Conservation (phyloP, 2,888 invertebrate species). For the Blastobasis adustella region DNA sequence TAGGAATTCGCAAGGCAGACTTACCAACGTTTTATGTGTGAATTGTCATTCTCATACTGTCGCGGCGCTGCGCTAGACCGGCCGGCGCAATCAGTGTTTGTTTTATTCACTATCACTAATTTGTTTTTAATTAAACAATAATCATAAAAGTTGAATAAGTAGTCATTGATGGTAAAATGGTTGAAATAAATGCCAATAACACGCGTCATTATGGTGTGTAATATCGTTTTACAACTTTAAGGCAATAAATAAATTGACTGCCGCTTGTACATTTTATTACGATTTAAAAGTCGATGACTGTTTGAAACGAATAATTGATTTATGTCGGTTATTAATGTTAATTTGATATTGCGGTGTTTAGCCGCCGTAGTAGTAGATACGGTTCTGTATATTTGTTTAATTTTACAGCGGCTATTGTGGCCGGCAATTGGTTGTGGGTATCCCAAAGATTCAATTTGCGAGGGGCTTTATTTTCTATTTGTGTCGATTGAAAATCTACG, state of each 20-base stretch:
- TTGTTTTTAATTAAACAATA: conserved; percentile 60
- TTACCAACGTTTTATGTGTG: too few relatives aligned
- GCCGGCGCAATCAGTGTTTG: conserved; percentile 11
- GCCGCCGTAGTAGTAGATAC: conserved; percentile 10
- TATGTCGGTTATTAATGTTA: conserved; percentile 62
- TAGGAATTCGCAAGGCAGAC: too few relatives aligned
- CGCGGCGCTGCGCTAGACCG: too few relatives aligned
- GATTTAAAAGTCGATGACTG: conserved; percentile 72
- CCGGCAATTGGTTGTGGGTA: too few relatives aligned
- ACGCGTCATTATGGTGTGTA: conserved; percentile 70
- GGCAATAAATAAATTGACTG: conserved; percentile 73
- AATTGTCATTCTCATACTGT: too few relatives aligned
- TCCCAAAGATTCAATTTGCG: too few relatives aligned
- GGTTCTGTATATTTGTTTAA: too few relatives aligned
- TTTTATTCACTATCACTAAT: conserved; percentile 42
- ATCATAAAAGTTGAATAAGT: conserved; percentile 57
- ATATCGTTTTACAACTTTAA: conserved; percentile 72
- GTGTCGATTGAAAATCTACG: too few relatives aligned
- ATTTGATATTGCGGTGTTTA: conserved; percentile 32
- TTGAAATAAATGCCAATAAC: conserved; percentile 69
- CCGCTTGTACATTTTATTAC: conserved; percentile 72
- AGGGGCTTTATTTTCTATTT: too few relatives aligned
- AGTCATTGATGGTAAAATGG: conserved; percentile 64
- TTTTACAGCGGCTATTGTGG: too few relatives aligned
- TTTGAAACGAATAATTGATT: conserved; percentile 70